phyloP scores from a whole-genome alignment of 2,888 invertebrate genomes.

The Lingula anatina region DNA sequence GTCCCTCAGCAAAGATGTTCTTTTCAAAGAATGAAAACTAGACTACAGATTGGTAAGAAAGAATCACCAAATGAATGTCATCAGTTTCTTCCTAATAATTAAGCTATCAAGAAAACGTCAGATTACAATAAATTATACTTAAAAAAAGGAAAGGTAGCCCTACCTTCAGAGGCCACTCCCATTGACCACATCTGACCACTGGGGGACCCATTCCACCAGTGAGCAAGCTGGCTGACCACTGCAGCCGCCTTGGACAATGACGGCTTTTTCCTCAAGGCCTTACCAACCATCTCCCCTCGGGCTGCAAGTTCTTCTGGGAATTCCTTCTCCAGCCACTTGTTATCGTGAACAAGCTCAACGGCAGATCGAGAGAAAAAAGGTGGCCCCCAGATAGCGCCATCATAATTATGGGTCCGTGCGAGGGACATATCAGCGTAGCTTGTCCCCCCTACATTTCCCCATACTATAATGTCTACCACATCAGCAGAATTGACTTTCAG shows the following conservation, averaged over 20 bases:
- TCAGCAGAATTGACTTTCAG: conserved; percentile 39
- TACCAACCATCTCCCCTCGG: conserved; percentile 16
- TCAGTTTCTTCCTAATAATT: no score
- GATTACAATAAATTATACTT: no score
- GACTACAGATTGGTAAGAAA: no score
- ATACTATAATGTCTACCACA: conserved; percentile 43
- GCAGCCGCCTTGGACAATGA: conserved; percentile 28
- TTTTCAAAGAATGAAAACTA: no score
- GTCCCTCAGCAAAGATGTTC: no score
- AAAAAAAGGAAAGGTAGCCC: conserved; percentile 1
- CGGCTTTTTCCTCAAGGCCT: conserved; percentile 20
- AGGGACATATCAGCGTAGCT: conserved; percentile 24
- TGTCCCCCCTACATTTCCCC: conserved; percentile 42
- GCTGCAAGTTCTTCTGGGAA: conserved; percentile 25
- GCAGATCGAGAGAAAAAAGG: conserved; percentile 39
- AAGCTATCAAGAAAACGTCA: no score
- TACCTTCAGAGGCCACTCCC: conserved; percentile 41
- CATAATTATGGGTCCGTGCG: conserved; percentile 39
- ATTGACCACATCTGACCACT: conserved; percentile 42
- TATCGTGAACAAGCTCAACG: conserved; percentile 41
- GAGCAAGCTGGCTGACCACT: conserved; percentile 26
- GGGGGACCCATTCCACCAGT: conserved; percentile 44
- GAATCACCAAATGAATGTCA: no score
- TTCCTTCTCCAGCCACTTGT: conserved; percentile 41
- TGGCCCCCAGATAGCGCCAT: conserved; percentile 48